Evolutionary conservation across 2,797 vertebrate species (phyloP).

Genomic region (Scyliorhinus canicula): DNA sequence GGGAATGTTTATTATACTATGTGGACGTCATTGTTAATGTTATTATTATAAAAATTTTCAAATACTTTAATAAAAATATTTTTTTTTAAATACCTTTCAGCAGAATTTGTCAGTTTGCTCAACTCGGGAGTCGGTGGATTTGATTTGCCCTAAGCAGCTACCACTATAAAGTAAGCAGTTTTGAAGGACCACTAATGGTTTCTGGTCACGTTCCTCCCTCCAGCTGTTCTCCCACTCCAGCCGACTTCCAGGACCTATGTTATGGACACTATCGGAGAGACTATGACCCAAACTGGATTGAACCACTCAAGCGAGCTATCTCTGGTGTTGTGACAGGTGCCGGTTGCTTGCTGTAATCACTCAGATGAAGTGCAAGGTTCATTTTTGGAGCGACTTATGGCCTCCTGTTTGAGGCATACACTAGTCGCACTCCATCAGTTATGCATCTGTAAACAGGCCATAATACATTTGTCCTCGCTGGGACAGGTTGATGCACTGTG

Average conservation of each 20-base stretch:
- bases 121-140: background rate
- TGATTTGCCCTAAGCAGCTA: background rate
- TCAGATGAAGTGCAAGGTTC: background rate
- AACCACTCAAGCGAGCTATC: background rate
- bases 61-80: too few relatives aligned
- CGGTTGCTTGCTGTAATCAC: background rate
- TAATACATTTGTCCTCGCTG: background rate
- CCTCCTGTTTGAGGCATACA: background rate
- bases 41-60: too few relatives aligned
- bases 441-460: background rate
- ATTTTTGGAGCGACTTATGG: background rate
- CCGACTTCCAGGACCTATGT: background rate
- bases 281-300: background rate
- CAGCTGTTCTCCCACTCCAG: background rate
- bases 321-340: background rate
- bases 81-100: background rate
- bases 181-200: background rate
- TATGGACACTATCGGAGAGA: too few relatives aligned
- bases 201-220: background rate
- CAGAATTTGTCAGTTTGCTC: background rate
- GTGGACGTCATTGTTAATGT: too few relatives aligned
- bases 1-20: too few relatives aligned
- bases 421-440: background rate
- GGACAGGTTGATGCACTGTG: background rate
- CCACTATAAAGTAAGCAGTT: background rate